phyloP scores from a whole-genome alignment of 2,888 invertebrate genomes.

The Fragum sueziense region DNA sequence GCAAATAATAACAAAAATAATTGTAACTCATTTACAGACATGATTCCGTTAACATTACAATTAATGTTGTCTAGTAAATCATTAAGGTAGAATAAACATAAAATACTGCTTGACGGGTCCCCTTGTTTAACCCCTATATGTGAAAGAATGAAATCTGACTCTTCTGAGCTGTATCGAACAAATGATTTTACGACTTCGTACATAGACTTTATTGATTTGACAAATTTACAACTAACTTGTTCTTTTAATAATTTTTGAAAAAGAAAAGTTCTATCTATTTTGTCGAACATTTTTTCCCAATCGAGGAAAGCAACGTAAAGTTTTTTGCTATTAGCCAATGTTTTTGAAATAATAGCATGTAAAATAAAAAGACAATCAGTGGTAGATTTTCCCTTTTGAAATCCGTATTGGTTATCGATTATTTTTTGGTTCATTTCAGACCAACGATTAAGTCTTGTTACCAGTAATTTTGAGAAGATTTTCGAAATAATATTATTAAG shows the following conservation, averaged over 20 bases:
- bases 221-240: conserved; percentile 1
- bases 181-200: neutral
- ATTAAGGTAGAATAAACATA: conserved; percentile 10
- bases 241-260: neutral
- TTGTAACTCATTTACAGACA: neutral
- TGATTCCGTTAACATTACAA: neutral
- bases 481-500: neutral
- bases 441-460: neutral
- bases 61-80: conserved; percentile 1
- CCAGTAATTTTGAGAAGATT: conserved; percentile 4
- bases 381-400: neutral
- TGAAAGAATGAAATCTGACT: neutral
- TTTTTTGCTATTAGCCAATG: neutral
- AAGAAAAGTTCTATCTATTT: neutral
- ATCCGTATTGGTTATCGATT: conserved; percentile 2
- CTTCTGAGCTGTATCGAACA: neutral
- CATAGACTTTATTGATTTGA: neutral
- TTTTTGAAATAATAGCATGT: neutral
- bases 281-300: conserved; percentile 8
- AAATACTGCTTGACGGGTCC: conserved; percentile 6
- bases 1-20: conserved; percentile 11
- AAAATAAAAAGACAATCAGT: conserved; percentile 2
- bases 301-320: neutral
- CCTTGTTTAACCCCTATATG: conserved; percentile 3
- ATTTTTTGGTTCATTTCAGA: neutral